These are phyloP conservation scores for Varroa destructor DNA, from an alignment of 1,140 invertebrate genomes.

Conservation along the genomic window DNA sequence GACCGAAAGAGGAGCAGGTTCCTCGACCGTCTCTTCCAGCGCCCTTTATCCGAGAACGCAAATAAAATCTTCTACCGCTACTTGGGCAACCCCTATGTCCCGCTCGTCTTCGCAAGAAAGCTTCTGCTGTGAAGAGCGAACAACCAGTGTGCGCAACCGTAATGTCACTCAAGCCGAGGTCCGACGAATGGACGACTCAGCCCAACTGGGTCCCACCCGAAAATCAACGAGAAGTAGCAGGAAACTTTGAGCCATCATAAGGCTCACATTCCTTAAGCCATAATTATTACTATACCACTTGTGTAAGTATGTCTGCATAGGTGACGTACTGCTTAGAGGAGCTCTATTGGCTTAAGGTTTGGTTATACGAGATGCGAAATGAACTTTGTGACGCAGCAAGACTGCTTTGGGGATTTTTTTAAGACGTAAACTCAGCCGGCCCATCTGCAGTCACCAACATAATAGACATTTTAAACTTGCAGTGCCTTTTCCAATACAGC, in stretches of 20 bases:
- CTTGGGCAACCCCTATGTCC: background rate
- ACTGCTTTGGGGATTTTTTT: too few relatives aligned
- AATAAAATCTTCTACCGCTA: background rate
- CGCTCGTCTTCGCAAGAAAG: slow-evolving; percentile 21
- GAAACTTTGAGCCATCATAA: background rate
- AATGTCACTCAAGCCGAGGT: background rate
- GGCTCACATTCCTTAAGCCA: background rate
- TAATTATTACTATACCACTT: too few relatives aligned
- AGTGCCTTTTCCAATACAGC: too few relatives aligned
- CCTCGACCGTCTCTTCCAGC: too few relatives aligned
- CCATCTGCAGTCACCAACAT: too few relatives aligned
- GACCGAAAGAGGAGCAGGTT: background rate
- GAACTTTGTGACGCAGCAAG: too few relatives aligned
- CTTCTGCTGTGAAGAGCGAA: slow-evolving; percentile 3
- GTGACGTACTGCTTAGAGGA: too few relatives aligned
- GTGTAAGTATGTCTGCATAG: too few relatives aligned
- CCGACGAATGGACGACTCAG: background rate
- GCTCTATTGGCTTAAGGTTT: too few relatives aligned
- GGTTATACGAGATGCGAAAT: too few relatives aligned
- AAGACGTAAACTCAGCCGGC: too few relatives aligned
- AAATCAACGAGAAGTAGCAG: slow-evolving; percentile 3
- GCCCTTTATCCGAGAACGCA: background rate
- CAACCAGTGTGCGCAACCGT: background rate
- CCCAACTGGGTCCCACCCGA: background rate
- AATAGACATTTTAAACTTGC: too few relatives aligned